Evolutionary conservation across 2,113 vertebrate genomes (phyloP).

Genomic region (Dicrurus megarhynchus): DNA sequence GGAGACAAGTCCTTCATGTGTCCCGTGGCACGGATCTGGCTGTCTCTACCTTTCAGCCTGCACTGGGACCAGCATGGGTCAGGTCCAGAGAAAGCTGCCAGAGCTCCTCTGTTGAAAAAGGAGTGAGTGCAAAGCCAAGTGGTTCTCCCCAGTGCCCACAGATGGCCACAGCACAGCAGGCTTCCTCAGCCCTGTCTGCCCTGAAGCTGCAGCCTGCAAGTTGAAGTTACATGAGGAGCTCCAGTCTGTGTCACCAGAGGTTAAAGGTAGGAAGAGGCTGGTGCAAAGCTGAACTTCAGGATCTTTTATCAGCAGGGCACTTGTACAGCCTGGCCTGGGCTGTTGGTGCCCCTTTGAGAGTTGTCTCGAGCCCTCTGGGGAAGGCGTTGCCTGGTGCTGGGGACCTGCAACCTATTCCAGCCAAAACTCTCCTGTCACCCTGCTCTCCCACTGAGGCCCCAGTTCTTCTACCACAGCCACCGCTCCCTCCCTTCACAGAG

Average conservation of each 20-base stretch:
- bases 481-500: neutral
- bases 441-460: neutral
- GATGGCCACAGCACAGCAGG: neutral
- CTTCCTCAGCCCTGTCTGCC: neutral
- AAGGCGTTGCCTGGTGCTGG: neutral
- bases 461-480: neutral
- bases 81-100: neutral
- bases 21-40: fast-evolving
- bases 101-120: neutral
- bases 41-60: neutral
- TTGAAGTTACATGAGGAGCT: neutral
- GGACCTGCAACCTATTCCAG: neutral
- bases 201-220: neutral
- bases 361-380: neutral
- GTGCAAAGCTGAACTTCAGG: neutral
- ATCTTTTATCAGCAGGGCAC: neutral
- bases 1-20: neutral
- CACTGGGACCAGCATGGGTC: neutral
- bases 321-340: neutral
- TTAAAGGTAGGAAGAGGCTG: neutral
- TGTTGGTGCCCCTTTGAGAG: neutral
- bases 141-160: neutral
- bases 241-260: neutral
- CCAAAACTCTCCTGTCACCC: neutral
- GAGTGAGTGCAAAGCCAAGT: neutral